A percentile compares a stretch with the other conserved stretches of the same genome.
Evolutionary conservation across 2,888 invertebrate genomes (phyloP).

Genomic region (Anthophora plumipes): DNA sequence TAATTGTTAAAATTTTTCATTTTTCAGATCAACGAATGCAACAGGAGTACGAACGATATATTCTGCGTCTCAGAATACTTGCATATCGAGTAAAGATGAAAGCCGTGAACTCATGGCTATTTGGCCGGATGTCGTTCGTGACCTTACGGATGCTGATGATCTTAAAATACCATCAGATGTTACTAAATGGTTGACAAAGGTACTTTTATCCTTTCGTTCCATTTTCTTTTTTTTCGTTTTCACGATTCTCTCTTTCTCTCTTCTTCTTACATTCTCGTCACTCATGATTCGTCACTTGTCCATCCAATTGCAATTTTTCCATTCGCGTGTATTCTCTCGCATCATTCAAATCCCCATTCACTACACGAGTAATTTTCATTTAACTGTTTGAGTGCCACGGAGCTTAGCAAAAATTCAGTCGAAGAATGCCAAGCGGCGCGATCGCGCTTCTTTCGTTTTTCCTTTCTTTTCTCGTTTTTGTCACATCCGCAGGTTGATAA

Average conservation of each 20-base stretch:
- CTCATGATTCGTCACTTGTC: too few relatives aligned
- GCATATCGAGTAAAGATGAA: constrained; percentile 91
- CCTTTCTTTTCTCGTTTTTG: too few relatives aligned
- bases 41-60: constrained; percentile 67
- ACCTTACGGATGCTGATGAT: constrained; percentile 91
- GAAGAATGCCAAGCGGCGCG: too few relatives aligned
- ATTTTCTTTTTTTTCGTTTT: neutral
- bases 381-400: too few relatives aligned
- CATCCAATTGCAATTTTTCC: too few relatives aligned
- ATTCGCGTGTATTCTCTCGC: too few relatives aligned
- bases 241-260: neutral
- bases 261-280: too few relatives aligned
- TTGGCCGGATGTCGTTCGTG: constrained; percentile 94
- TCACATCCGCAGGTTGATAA: too few relatives aligned
- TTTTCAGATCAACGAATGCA: constrained; percentile 32
- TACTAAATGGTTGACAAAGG: constrained; percentile 92
- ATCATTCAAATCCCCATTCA: too few relatives aligned
- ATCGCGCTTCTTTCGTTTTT: too few relatives aligned
- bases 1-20: neutral
- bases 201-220: constrained; percentile 81
- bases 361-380: too few relatives aligned
- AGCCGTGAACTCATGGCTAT: constrained; percentile 94
- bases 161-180: constrained; percentile 92
- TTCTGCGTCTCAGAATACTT: constrained; percentile 84
- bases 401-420: too few relatives aligned